These are phyloP conservation scores for Panagrolaimus sp. DNA, from an alignment of 1,140 invertebrate genomes.

Conservation along the genomic window DNA sequence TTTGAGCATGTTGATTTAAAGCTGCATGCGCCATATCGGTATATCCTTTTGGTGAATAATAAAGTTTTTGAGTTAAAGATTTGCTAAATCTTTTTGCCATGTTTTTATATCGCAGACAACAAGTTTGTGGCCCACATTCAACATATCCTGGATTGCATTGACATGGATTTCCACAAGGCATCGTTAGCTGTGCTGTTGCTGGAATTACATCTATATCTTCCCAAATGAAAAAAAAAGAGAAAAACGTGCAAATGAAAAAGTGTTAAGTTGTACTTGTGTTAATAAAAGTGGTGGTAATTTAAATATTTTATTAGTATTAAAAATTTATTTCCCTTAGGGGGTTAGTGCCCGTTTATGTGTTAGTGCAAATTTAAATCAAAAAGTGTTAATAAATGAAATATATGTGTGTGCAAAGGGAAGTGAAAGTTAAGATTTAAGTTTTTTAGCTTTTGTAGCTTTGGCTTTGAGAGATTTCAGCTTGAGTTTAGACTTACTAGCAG, in stretches of 20 bases:
- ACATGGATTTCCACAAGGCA: constrained; percentile 16
- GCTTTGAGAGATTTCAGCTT: constrained; percentile 13
- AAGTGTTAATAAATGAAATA: too few relatives aligned
- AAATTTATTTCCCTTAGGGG: background rate
- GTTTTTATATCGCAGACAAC: constrained; percentile 30
- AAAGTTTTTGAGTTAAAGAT: background rate
- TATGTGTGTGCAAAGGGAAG: too few relatives aligned
- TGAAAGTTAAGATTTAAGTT: too few relatives aligned
- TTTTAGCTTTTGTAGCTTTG: background rate
- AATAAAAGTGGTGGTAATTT: background rate
- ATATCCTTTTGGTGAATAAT: background rate
- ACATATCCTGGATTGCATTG: constrained; percentile 22
- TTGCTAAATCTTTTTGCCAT: constrained; percentile 28
- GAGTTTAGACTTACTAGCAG: constrained; percentile 9
- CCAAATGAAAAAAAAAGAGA: background rate
- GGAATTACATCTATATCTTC: background rate
- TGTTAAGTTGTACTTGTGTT: background rate
- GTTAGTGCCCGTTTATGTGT: background rate
- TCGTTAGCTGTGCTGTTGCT: constrained; percentile 8
- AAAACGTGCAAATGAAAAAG: background rate
- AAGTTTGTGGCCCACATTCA: constrained; percentile 21
- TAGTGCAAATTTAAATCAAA: background rate
- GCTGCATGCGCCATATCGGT: background rate
- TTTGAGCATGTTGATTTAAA: background rate
- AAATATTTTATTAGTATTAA: background rate